Percentiles rank a stretch among this genome's conserved stretches.
These are phyloP conservation scores for Eptesicus fuscus DNA, from an alignment of 2,113 vertebrate genomes.

Conservation along the genomic window DNA sequence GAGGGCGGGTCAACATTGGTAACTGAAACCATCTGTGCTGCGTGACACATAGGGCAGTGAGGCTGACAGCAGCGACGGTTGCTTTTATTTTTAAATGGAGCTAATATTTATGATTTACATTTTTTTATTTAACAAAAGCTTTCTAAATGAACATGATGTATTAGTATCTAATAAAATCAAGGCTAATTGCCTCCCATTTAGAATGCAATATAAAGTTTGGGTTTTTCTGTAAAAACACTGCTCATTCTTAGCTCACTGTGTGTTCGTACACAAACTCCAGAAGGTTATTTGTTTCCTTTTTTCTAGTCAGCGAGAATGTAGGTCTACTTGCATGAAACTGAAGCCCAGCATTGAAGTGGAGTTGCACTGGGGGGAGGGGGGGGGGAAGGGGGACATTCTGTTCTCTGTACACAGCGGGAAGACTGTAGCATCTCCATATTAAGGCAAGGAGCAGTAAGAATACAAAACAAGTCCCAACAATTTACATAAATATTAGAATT, in stretches of 20 bases:
- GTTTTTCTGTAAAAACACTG: not conserved
- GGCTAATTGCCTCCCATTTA: not conserved
- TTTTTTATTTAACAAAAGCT: not conserved
- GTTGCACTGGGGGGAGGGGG: slow-evolving; percentile 12
- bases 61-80: not conserved
- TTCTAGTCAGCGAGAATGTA: slow-evolving; percentile 52
- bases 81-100: not conserved
- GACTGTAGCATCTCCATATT: slow-evolving; percentile 21
- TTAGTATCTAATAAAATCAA: slow-evolving; percentile 24
- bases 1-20: not conserved
- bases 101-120: slow-evolving; percentile 29
- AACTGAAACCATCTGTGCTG: not conserved
- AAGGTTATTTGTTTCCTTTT: slow-evolving; percentile 46
- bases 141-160: slow-evolving; percentile 3
- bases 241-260: slow-evolving; percentile 15
- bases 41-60: not conserved
- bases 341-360: slow-evolving; percentile 40
- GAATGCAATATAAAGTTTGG: not conserved
- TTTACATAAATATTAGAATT: slow-evolving; percentile 60
- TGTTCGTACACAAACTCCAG: slow-evolving; percentile 64
- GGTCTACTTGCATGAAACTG: slow-evolving; percentile 40
- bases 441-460: slow-evolving; percentile 21
- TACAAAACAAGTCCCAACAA: slow-evolving; percentile 50
- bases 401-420: slow-evolving; percentile 36
- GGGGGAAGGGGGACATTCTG: slow-evolving; percentile 40